Base-by-base conservation (phyloP, 2,888 invertebrate species). In the Amblyjoppa proteus region DNA sequence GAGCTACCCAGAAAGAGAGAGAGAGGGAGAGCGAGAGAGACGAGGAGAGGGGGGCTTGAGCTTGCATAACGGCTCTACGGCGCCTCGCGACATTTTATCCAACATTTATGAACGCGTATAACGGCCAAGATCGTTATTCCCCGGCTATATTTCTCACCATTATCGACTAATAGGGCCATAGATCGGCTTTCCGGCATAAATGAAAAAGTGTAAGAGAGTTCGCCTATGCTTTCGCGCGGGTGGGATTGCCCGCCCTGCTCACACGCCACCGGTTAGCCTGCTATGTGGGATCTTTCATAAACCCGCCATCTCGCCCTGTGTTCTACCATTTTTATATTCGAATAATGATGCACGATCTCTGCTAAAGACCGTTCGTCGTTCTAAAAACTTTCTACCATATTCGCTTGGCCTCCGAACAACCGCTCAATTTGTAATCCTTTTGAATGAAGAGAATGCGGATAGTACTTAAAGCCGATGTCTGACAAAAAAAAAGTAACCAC, bases 81-180 rank as follows among this genome's bases (percentile, higher is more conserved):
- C 87, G 87, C 81, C 78, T 84, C 87, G 87, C 91, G 91, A 91
- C 90, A 89, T 91, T 91, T 90, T 90, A 91, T 91, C 90, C 88
- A 84, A 88, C 90, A 90, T 91, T 91, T 91, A 91, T 87, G 91
- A 90, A 89, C 89, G 80, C 75, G 88, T 88, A 90, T 91, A 91
- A 91, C 71, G 80, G 87, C 83, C 84, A 87, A 90, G 90, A 91
- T 90, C 91, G 89, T 91, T 91, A 91, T 88, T 84, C 85, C 83
- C 49, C 68, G 71, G 85, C 87, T 88, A 87, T 91, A 91, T 90
- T 89, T 91, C 89, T 89, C 90, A 90, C 89, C 89, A 91, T 91
- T 91, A 91, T 89, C 90, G 89, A 69, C 90, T 91, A 91, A 91
- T 91, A 90, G 90, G 90, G 85, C 86, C 85, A 86, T 91, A 91